A percentile compares a stretch with the other conserved stretches of the same genome.
These are phyloP conservation scores for Cyaniris semiargus DNA, from an alignment of 2,888 invertebrate genomes.

Conservation along the genomic window DNA sequence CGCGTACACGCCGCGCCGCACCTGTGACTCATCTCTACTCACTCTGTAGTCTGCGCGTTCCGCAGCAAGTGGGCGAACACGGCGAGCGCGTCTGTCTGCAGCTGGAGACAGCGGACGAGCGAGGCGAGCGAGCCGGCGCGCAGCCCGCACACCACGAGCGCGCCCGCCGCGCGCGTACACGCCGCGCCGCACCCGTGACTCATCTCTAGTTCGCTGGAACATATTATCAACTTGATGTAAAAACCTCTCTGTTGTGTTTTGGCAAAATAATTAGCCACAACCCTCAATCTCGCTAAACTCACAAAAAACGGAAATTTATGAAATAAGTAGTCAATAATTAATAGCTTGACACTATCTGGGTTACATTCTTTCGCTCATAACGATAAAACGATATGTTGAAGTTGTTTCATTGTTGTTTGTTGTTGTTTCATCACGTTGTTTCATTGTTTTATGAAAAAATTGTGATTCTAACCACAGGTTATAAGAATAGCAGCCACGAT, in stretches of 20 bases:
- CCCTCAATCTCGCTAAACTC: too few species aligned
- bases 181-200: constrained; percentile 53
- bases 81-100: constrained; percentile 40
- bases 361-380: too few species aligned
- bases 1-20: constrained; percentile 36
- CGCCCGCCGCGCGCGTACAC: constrained; percentile 38
- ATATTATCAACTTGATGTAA: neutral
- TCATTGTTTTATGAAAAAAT: too few species aligned
- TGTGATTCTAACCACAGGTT: too few species aligned
- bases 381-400: too few species aligned
- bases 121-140: constrained; percentile 46
- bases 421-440: too few species aligned
- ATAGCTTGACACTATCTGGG: too few species aligned
- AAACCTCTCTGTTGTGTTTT: too few species aligned
- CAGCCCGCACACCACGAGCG: constrained; percentile 41
- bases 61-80: constrained; percentile 45
- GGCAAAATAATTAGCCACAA: too few species aligned
- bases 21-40: constrained; percentile 67
- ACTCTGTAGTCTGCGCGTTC: constrained; percentile 38
- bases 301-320: too few species aligned
- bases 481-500: neutral
- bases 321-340: too few species aligned
- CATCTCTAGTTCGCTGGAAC: constrained; percentile 60
- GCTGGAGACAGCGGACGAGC: constrained; percentile 57
- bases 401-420: too few species aligned